Conservation (phyloP, 2,888 invertebrate genomes). For the Folsomia candida region DNA sequence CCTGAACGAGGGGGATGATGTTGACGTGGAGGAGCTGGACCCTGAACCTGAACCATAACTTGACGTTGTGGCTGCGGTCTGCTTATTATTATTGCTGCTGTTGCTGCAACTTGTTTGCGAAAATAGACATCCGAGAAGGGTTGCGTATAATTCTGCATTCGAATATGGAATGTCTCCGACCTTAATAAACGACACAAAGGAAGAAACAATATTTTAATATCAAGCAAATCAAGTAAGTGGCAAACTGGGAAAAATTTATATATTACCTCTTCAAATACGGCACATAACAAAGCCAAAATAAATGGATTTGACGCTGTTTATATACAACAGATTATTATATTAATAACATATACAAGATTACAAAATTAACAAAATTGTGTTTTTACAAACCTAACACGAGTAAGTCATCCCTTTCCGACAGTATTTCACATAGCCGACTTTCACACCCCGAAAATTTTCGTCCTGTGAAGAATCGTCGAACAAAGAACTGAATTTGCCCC, state of each 20-base stretch:
- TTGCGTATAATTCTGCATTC: slow-evolving; percentile 56
- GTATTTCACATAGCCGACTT: slow-evolving; percentile 45
- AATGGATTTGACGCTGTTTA: slow-evolving; percentile 60
- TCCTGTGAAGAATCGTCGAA: slow-evolving; percentile 48
- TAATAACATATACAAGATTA: too few relatives aligned
- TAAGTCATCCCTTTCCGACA: slow-evolving; percentile 47
- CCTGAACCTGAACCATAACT: slow-evolving; percentile 9
- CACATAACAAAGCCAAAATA: slow-evolving; percentile 59
- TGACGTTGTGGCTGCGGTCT: slow-evolving; percentile 49
- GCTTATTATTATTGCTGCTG: slow-evolving; percentile 50
- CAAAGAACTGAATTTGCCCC: slow-evolving; percentile 47
- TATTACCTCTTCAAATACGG: slow-evolving; percentile 57
- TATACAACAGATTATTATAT: too few relatives aligned
- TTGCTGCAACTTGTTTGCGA: slow-evolving; percentile 54
- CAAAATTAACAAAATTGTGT: too few relatives aligned
- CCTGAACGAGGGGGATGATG: slow-evolving; percentile 17
- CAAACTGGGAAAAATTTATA: neutral
- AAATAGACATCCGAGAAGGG: slow-evolving; percentile 57
- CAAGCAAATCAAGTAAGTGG: too few relatives aligned
- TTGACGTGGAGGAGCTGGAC: slow-evolving; percentile 17
- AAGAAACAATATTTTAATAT: neutral
- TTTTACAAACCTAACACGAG: too few relatives aligned
- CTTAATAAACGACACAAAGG: neutral
- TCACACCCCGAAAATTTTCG: slow-evolving; percentile 46
- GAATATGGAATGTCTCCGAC: slow-evolving; percentile 55